phyloP scores from a whole-genome alignment of 2,113 vertebrate genomes.

The Cervus canadensis region DNA sequence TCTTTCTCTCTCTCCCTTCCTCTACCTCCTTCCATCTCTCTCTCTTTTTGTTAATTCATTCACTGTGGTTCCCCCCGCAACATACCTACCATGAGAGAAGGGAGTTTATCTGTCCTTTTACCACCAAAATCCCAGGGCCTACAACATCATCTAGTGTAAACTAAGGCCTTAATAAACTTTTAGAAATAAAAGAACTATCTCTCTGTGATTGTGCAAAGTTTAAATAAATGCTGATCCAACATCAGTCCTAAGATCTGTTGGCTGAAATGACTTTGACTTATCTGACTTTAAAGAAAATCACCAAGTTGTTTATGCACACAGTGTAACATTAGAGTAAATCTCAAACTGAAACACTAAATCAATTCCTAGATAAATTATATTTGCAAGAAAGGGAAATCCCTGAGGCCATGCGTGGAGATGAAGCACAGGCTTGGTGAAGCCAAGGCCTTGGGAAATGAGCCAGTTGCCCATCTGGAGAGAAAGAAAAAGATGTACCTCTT shows the following conservation, averaged over 20 bases:
- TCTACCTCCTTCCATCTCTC: neutral
- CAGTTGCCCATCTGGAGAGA: neutral
- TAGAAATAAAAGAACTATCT: neutral
- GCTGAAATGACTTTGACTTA: neutral
- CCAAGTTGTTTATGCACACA: neutral
- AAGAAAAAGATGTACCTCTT: neutral
- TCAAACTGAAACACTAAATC: neutral
- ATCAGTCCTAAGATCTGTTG: neutral
- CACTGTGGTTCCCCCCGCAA: neutral
- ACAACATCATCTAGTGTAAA: neutral
- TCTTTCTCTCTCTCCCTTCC: neutral
- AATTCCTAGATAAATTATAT: neutral
- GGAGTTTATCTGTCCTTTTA: neutral
- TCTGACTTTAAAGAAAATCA: conserved; percentile 3
- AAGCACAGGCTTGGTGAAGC: neutral
- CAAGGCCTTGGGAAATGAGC: neutral
- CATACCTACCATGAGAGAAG: neutral
- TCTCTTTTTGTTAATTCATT: neutral
- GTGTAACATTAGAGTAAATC: neutral
- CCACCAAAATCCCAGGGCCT: neutral
- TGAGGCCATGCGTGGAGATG: neutral
- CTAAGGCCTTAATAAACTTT: neutral
- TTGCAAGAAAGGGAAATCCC: neutral
- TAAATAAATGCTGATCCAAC: neutral
- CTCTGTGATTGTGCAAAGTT: neutral